phyloP scores from a whole-genome alignment of 2,797 vertebrate genomes.

The Gambusia yucatana region DNA sequence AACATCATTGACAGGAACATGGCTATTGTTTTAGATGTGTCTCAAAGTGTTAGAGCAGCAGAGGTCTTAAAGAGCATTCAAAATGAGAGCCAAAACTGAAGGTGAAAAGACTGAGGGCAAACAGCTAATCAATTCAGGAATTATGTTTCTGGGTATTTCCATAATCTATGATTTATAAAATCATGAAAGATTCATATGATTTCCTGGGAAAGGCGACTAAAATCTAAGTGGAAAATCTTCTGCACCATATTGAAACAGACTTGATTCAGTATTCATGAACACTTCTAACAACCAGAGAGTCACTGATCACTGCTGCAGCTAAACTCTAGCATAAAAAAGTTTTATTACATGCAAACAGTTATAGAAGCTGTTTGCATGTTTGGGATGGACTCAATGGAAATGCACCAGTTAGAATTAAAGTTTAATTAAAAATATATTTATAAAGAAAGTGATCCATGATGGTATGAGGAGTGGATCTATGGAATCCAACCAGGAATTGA shows the following conservation, averaged over 20 bases:
- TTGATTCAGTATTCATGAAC: constrained; percentile 2
- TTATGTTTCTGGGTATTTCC: neutral
- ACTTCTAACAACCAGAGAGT: neutral
- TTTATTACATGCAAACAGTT: neutral
- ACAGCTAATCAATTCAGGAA: constrained; percentile 6
- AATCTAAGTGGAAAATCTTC: neutral
- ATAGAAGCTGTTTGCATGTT: neutral
- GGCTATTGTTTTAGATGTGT: neutral
- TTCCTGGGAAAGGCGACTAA: neutral
- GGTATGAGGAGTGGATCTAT: neutral
- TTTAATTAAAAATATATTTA: neutral
- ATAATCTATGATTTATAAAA: neutral
- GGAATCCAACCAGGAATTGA: neutral
- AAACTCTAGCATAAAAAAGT: neutral
- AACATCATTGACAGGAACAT: neutral
- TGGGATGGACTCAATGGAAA: neutral
- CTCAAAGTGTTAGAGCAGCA: neutral
- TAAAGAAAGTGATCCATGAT: neutral
- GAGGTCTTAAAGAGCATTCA: neutral
- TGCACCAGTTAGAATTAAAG: neutral
- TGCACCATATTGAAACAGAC: neutral
- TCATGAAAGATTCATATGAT: neutral
- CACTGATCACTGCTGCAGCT: neutral
- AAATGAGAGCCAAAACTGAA: neutral
- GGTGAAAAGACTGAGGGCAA: neutral